Evolutionary conservation across 2,797 vertebrate genomes (phyloP).

Genomic region (Apogon hyalosoma): DNA sequence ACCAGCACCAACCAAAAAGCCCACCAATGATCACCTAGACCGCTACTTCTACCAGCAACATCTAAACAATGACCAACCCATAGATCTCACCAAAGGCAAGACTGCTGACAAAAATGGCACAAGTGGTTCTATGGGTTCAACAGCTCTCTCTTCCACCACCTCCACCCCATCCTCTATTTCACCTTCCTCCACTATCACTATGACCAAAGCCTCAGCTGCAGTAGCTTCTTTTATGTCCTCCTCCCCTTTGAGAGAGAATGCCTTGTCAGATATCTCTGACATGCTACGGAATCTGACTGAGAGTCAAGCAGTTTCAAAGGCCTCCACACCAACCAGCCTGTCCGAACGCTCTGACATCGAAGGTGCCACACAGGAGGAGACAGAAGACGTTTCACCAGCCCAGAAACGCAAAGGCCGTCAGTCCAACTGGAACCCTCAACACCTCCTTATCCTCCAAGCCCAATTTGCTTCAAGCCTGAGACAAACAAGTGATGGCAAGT

Average conservation of each 20-base stretch:
- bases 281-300: conserved; percentile 99
- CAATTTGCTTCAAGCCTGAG: conserved; percentile 98
- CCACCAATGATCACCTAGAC: conserved; percentile 90
- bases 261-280: conserved; percentile 98
- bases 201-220: conserved; percentile 95
- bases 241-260: conserved; percentile 97
- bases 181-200: conserved; percentile 91
- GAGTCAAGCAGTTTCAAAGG: conserved; percentile 93
- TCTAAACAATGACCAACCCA: conserved; percentile 91
- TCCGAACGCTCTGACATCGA: conserved; percentile 97
- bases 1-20: conserved; percentile 93
- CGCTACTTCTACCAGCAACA: conserved; percentile 94
- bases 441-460: conserved; percentile 97
- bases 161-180: conserved; percentile 93
- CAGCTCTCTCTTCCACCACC: conserved; percentile 91
- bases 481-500: conserved; percentile 96
- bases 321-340: conserved; percentile 96
- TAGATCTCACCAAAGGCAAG: conserved; percentile 99
- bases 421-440: conserved; percentile 99
- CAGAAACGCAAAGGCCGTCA: conserved; percentile 99
- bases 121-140: conserved; percentile 91
- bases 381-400: conserved; percentile 94
- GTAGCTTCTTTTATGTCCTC: conserved; percentile 97
- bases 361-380: conserved; percentile 92
- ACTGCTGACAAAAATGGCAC: conserved; percentile 90